A percentile compares a stretch with the other conserved stretches of the same genome.
Evolutionary conservation across 2,113 vertebrate species (phyloP).

Genomic region (Lota lota): DNA sequence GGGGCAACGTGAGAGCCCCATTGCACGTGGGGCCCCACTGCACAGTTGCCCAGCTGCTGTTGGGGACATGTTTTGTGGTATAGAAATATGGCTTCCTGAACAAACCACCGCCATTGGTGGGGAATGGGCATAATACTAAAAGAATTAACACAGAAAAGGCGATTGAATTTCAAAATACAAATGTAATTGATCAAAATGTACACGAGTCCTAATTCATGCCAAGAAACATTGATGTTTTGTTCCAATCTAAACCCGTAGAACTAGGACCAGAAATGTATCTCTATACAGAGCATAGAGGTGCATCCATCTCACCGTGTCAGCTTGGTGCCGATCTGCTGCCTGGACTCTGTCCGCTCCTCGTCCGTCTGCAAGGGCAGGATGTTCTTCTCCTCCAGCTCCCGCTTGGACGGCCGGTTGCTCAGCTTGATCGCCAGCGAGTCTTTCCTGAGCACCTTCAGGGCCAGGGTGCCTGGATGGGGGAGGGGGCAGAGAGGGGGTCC

Average conservation of each 20-base stretch:
- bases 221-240: background rate
- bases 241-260: background rate
- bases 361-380: conserved; percentile 96
- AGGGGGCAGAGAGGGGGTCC: background rate
- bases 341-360: conserved; percentile 90
- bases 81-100: too few species aligned
- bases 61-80: too few species aligned
- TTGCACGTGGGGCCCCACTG: conserved; percentile 10
- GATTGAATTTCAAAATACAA: too few species aligned
- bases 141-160: too few species aligned
- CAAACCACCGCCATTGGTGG: too few species aligned
- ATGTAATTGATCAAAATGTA: too few species aligned
- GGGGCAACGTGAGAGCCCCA: background rate
- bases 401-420: conserved; percentile 94
- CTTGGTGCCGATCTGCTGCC: conserved; percentile 97
- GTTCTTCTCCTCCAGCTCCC: conserved; percentile 97
- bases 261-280: too few species aligned
- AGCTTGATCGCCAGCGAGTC: conserved; percentile 98
- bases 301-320: conserved; percentile 84
- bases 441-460: conserved; percentile 94
- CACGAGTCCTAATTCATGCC: too few species aligned
- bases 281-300: too few species aligned
- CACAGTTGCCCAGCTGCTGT: background rate
- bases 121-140: too few species aligned
- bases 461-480: conserved; percentile 80